A percentile compares a stretch with the other conserved stretches of the same genome.
Conservation (phyloP, 2,888 invertebrate species). For the Lomographa bimaculata region DNA sequence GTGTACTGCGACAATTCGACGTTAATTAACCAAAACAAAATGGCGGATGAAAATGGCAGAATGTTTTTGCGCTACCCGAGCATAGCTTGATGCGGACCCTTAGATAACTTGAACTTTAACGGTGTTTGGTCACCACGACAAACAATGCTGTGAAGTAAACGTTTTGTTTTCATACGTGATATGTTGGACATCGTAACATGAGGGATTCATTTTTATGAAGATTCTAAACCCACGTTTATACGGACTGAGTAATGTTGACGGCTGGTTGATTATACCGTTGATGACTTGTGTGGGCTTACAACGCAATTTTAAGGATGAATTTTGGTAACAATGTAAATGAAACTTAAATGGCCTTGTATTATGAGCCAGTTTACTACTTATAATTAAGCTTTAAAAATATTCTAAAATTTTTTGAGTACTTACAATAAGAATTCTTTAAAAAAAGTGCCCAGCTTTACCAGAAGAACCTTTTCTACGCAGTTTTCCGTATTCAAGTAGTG, state of each 20-base stretch:
- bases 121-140: conserved; percentile 34
- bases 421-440: no score
- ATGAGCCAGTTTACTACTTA: no score
- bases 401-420: no score
- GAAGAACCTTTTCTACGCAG: no score
- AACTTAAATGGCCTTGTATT: no score
- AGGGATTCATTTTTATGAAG: conserved; percentile 23
- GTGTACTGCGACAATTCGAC: conserved; percentile 42
- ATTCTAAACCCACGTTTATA: conserved; percentile 23
- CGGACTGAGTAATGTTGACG: conserved; percentile 18
- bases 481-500: no score
- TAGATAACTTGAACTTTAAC: conserved; percentile 41
- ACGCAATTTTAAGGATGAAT: no score
- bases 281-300: no score
- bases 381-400: no score
- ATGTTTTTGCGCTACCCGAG: conserved; percentile 32
- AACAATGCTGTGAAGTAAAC: conserved; percentile 27
- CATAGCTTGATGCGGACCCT: conserved; percentile 22
- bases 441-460: no score
- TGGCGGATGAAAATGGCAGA: conserved; percentile 45
- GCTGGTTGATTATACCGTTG: conserved; percentile 16
- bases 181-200: conserved; percentile 30
- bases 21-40: conserved; percentile 54
- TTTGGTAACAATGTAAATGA: no score
- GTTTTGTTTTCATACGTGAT: conserved; percentile 37